These are phyloP conservation scores for Invenusta paracnida DNA, from an alignment of 2,888 invertebrate species.

Conservation along the genomic window DNA sequence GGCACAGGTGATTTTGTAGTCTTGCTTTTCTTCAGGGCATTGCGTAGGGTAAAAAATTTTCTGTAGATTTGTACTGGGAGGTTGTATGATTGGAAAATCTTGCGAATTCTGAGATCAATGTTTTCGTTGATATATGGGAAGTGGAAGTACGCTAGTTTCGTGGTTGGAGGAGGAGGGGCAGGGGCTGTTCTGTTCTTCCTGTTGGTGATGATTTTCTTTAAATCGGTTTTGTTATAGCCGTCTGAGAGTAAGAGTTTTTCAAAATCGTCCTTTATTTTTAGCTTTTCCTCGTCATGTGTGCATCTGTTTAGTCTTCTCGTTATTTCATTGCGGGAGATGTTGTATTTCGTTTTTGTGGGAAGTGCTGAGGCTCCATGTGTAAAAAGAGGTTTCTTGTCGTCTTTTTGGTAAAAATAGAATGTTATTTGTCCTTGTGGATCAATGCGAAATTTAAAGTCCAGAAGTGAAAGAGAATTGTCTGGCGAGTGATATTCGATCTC, in stretches of 20 bases:
- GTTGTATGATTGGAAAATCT: too few relatives aligned
- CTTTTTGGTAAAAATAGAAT: constrained; percentile 6
- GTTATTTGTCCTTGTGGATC: neutral
- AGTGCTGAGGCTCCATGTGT: neutral
- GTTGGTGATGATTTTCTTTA: neutral
- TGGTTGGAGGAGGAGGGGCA: neutral
- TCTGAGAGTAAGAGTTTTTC: neutral
- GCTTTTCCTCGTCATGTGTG: constrained; percentile 12
- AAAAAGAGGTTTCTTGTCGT: neutral
- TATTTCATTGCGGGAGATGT: neutral
- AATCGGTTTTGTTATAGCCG: constrained; percentile 1
- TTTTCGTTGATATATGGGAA: constrained; percentile 17
- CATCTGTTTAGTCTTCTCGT: constrained; percentile 19
- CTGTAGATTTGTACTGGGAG: too few relatives aligned
- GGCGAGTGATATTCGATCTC: neutral
- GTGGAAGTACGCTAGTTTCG: neutral
- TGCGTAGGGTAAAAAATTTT: too few relatives aligned
- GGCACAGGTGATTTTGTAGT: neutral
- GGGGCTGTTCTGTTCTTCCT: neutral
- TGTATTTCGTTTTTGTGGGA: neutral
- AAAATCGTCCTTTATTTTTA: constrained; percentile 11
- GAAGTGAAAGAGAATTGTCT: neutral
- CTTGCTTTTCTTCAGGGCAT: too few relatives aligned
- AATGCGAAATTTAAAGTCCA: neutral
- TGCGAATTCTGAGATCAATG: neutral